Evolutionary conservation across 2,888 invertebrate species (phyloP).

Genomic region (Liodrosophila aerea): DNA sequence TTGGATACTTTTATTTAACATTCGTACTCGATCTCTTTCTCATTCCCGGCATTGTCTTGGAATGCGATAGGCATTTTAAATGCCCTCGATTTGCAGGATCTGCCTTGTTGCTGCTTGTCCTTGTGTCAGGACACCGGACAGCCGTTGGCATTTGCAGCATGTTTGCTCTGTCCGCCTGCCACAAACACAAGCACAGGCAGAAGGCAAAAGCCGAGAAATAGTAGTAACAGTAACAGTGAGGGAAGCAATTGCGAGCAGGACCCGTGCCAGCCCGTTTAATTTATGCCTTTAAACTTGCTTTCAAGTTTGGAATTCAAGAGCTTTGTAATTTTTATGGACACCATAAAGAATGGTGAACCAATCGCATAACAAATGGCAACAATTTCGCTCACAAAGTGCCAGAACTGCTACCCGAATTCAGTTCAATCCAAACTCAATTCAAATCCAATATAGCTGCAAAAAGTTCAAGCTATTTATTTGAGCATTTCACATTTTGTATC

Average conservation of each 20-base stretch:
- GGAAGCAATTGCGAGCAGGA: slow-evolving; percentile 18
- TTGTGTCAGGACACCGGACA: slow-evolving; percentile 46
- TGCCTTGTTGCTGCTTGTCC: slow-evolving; percentile 24
- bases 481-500: slow-evolving; percentile 75
- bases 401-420: slow-evolving; percentile 21
- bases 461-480: slow-evolving; percentile 72
- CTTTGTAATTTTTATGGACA: slow-evolving; percentile 57
- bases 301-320: slow-evolving; percentile 48
- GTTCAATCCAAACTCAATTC: slow-evolving; percentile 55
- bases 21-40: slow-evolving; percentile 19
- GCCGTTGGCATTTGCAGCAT: slow-evolving; percentile 53
- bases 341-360: slow-evolving; percentile 57
- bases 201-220: too few species aligned
- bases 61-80: slow-evolving; percentile 70
- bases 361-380: slow-evolving; percentile 76
- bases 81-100: slow-evolving; percentile 50
- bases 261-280: slow-evolving; percentile 46
- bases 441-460: slow-evolving; percentile 56
- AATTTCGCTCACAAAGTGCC: slow-evolving; percentile 60
- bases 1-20: slow-evolving; percentile 47
- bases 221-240: neutral
- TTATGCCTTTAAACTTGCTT: slow-evolving; percentile 60
- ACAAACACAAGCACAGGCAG: neutral
- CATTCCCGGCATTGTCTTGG: slow-evolving; percentile 35
- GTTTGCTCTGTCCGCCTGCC: slow-evolving; percentile 54